phyloP scores from a whole-genome alignment of 2,113 vertebrate species.

The Prinia subflava region DNA sequence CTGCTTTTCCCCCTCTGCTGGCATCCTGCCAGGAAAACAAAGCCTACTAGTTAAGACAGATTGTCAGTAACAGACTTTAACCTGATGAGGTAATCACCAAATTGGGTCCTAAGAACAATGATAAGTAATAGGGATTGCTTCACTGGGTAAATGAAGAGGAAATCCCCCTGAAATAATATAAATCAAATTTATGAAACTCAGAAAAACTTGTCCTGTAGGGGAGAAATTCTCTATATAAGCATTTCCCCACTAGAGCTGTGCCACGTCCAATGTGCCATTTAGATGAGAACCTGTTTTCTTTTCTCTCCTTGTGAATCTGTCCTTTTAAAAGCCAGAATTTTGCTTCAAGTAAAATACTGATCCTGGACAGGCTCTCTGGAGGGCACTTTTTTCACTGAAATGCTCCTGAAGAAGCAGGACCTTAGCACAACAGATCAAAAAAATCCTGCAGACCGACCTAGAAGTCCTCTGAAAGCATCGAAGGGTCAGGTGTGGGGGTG shows the following conservation, averaged over 20 bases:
- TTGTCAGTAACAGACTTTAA: slow-evolving; percentile 53
- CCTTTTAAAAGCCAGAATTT: neutral
- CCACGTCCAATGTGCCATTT: neutral
- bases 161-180: slow-evolving; percentile 11
- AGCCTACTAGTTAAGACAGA: slow-evolving; percentile 14
- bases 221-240: neutral
- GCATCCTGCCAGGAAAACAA: slow-evolving; percentile 14
- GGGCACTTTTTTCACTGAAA: neutral
- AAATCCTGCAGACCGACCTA: neutral
- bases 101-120: slow-evolving; percentile 37
- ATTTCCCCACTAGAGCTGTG: neutral
- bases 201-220: neutral
- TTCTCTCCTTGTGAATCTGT: neutral
- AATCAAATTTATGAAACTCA: neutral
- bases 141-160: neutral
- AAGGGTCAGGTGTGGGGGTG: neutral
- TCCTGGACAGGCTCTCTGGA: neutral
- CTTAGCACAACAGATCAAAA: neutral
- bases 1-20: slow-evolving; percentile 19
- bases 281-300: neutral
- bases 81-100: slow-evolving; percentile 61
- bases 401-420: neutral
- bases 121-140: slow-evolving; percentile 23
- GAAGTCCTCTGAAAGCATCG: neutral
- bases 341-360: neutral